Evolutionary conservation across 2,888 invertebrate genomes (phyloP), one percentile per base, ranked within the genome.

Genomic region (Zonitis immaculata): DNA sequence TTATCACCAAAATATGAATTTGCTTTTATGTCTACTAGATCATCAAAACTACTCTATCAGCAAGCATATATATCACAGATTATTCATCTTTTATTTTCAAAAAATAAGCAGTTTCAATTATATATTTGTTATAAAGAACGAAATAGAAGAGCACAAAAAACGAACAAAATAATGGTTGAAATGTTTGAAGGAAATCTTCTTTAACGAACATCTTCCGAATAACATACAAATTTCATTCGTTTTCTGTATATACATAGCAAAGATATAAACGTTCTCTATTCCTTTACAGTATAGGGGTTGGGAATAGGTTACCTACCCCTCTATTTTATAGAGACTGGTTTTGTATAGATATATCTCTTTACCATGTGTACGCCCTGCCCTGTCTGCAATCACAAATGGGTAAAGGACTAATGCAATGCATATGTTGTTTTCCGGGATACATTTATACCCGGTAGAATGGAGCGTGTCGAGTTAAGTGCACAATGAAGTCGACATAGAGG

Each of bases 371-470:
- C 32, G 16, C 14, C 32, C 5, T 6, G 5, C 5, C 25, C 35
- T 16, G 35, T 18, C 18, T 12, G 39, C 47, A 51, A 55, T 51
- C 55, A 46, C 48, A 47, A 42, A 49, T 22, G 50, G 49, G 48
- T 45, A 65, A 63, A 61, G 59, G 59, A 54, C 66, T 73, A 72
- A 73, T 73, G 72, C 70, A 71, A 72, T 68, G 71, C 72, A 73
- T 72, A 71, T 73, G 73, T 72, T 72, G 71, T 71, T 72, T 71
- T 72, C 73, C 71, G 68, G 71, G 66, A 72, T 71, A 71, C 72
- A 70, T 72, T 71, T 70, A 71, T 70, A 66, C 68, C n/a, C 71
- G 70, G 66, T 70, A 71, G 68, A 67, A 65, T 64, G 68, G 64
- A 60, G 62, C 70, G 64, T 70, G 73, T 71, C 57, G 66, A 63